Conservation (phyloP, 2,888 invertebrate genomes). For the Drosophila neoperkinsi region DNA sequence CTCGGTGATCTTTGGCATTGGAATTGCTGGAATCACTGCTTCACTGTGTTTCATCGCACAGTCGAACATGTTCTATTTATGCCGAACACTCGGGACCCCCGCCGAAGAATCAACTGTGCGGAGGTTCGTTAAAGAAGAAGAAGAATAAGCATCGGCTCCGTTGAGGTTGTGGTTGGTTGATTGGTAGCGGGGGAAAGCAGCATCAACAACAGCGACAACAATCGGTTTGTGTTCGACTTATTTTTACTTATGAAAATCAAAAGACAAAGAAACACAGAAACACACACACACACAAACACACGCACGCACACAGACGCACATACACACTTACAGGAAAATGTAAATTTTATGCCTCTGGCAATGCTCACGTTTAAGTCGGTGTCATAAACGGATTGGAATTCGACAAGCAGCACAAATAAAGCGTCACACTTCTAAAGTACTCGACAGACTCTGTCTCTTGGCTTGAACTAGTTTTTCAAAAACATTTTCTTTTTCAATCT, state of each 20-base stretch:
- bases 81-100: conserved; percentile 60
- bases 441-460: neutral
- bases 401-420: conserved; percentile 20
- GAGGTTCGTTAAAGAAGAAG: conserved; percentile 32
- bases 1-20: conserved; percentile 44
- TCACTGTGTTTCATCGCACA: conserved; percentile 29
- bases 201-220: conserved; percentile 30
- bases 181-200: conserved; percentile 30
- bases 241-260: conserved; percentile 43
- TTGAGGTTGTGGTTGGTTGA: conserved; percentile 17
- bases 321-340: conserved; percentile 30
- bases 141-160: conserved; percentile 10
- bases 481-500: conserved; percentile 5
- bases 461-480: neutral
- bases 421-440: conserved; percentile 26
- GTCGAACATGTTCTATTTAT: conserved; percentile 55
- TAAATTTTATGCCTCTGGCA: conserved; percentile 61
- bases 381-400: conserved; percentile 35
- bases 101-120: conserved; percentile 58
- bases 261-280: conserved; percentile 23
- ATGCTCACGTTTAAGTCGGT: conserved; percentile 28
- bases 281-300: neutral
- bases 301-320: neutral
- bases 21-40: conserved; percentile 22
- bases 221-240: conserved; percentile 34